A percentile compares a stretch with the other conserved stretches of the same genome.
Conservation (phyloP, 2,797 vertebrate species). For the Spatula versicolor region DNA sequence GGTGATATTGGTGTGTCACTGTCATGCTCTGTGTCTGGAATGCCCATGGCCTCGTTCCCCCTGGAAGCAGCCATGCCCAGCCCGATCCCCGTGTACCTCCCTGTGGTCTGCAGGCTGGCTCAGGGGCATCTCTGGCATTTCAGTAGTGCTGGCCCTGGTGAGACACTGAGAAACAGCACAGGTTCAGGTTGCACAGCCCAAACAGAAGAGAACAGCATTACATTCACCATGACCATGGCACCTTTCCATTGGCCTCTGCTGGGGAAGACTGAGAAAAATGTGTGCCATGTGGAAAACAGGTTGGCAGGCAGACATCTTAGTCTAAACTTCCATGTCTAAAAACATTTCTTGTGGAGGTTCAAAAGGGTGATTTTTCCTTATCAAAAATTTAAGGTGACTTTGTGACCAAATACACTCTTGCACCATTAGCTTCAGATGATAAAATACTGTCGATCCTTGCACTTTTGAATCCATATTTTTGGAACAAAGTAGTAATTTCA, state of each 20-base stretch:
- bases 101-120: background rate
- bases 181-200: background rate
- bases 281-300: background rate
- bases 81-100: background rate
- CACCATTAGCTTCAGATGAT: background rate
- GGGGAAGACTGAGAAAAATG: background rate
- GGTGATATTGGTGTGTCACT: background rate
- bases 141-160: background rate
- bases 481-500: background rate
- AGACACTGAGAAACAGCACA: background rate
- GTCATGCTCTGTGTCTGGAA: background rate
- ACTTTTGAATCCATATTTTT: background rate
- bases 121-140: background rate
- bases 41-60: rapidly evolving
- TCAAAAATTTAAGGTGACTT: background rate
- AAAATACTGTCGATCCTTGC: background rate
- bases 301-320: background rate
- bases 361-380: background rate
- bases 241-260: background rate
- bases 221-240: background rate
- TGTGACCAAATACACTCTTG: background rate
- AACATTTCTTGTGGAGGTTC: background rate
- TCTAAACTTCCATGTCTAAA: background rate
- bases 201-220: background rate
- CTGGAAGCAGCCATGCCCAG: background rate